phyloP scores from a whole-genome alignment of 2,113 vertebrate genomes.

The Dipodomys stephensi region DNA sequence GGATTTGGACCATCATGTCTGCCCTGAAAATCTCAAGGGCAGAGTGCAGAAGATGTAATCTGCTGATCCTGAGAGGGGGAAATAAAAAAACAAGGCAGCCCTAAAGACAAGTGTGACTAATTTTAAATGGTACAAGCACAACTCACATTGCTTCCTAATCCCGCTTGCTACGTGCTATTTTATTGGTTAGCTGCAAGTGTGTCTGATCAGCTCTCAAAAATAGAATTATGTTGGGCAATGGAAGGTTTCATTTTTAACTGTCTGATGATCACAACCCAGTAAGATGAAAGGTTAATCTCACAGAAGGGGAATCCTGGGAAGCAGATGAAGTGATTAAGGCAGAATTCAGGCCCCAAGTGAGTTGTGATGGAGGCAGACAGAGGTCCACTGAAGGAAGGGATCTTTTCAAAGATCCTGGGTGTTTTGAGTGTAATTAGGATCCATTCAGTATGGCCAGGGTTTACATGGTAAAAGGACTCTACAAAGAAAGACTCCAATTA shows the following conservation, averaged over 20 bases:
- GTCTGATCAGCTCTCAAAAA: not conserved
- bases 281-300: conserved; percentile 68
- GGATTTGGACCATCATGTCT: not conserved
- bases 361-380: not conserved
- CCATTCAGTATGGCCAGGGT: not conserved
- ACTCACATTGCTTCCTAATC: conserved; percentile 9
- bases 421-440: conserved; percentile 29
- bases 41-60: not conserved
- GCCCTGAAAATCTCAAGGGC: not conserved
- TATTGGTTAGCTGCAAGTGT: conserved; percentile 53
- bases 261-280: not conserved
- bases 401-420: not conserved
- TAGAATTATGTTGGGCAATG: conserved; percentile 28
- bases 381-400: not conserved
- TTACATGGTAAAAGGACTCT: not conserved
- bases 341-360: conserved; percentile 32
- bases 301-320: conserved; percentile 48
- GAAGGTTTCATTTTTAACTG: conserved; percentile 38
- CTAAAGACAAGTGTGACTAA: conserved; percentile 17
- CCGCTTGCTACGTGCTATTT: not conserved
- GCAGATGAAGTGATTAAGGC: conserved; percentile 49
- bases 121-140: not conserved
- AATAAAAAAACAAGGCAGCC: not conserved
- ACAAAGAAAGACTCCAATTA: conserved; percentile 24
- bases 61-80: not conserved